Percentiles rank a stretch among this genome's conserved stretches.
Evolutionary conservation across 2,113 vertebrate genomes (phyloP).

Genomic region (Australoheros scitulus): DNA sequence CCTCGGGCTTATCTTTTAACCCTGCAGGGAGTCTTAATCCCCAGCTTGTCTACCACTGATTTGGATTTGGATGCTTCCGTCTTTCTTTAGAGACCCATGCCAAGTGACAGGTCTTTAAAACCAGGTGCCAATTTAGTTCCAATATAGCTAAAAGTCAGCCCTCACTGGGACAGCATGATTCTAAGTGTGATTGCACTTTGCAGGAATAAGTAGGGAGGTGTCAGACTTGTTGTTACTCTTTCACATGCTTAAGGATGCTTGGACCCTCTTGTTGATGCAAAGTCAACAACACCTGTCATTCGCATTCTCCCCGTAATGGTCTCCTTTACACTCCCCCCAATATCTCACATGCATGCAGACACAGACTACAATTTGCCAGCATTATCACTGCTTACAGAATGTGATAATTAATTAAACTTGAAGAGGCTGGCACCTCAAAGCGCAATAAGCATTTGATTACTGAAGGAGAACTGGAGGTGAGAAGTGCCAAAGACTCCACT

Average conservation of each 20-base stretch:
- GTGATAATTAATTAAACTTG: conserved; percentile 20
- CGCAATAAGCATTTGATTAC: conserved; percentile 7
- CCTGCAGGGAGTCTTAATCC: conserved; percentile 3
- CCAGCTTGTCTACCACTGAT: conserved; percentile 10
- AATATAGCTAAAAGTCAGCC: conserved; percentile 15
- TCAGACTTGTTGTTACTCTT: not conserved
- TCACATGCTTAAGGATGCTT: not conserved
- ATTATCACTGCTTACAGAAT: not conserved
- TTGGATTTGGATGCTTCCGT: conserved; percentile 19
- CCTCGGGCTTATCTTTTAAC: conserved; percentile 26
- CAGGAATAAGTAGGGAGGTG: not conserved
- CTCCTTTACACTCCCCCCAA: conserved; percentile 8
- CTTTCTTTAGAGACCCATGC: conserved; percentile 11
- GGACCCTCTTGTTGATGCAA: not conserved
- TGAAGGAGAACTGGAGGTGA: not conserved
- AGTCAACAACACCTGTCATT: not conserved
- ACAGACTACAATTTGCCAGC: not conserved
- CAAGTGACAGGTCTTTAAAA: conserved; percentile 30
- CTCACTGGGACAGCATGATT: conserved; percentile 1
- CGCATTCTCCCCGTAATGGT: not conserved
- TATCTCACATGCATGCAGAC: not conserved
- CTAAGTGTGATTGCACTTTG: not conserved
- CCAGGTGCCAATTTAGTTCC: conserved; percentile 32
- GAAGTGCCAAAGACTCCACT: not conserved
- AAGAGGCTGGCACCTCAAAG: not conserved